Evolutionary conservation across 2,797 vertebrate species (phyloP).

Genomic region (Siniperca obscura): DNA sequence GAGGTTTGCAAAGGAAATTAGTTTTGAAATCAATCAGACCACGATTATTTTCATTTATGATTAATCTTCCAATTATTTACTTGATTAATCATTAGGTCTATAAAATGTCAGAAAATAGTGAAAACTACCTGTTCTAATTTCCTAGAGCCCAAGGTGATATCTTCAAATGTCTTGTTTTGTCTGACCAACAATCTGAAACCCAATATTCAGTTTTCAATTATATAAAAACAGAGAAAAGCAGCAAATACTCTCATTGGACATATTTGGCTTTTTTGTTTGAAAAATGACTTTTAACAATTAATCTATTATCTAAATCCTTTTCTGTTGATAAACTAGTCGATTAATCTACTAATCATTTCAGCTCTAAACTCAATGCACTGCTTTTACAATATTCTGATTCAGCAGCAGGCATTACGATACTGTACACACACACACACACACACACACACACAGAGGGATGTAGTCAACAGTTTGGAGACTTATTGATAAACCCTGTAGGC

Average conservation of each 20-base stretch:
- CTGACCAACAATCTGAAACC: not conserved
- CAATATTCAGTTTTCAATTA: not conserved
- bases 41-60: not conserved
- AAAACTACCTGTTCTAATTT: not conserved
- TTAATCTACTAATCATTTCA: not conserved
- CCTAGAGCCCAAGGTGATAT: not conserved
- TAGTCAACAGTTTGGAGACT: not conserved
- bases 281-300: not conserved
- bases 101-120: not conserved
- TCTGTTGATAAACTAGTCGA: not conserved
- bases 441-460: not conserved
- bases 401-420: not conserved
- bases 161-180: not conserved
- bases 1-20: not conserved
- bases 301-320: not conserved
- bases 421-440: not conserved
- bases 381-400: not conserved
- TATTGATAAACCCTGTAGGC: not conserved
- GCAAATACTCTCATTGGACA: not conserved
- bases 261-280: not conserved
- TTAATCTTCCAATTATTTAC: not conserved
- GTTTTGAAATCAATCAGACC: not conserved
- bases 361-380: not conserved
- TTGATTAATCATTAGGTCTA: no score
- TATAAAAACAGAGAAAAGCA: not conserved